Base-by-base conservation (phyloP, 1,140 invertebrate species). In the Heliothis subflexa region DNA sequence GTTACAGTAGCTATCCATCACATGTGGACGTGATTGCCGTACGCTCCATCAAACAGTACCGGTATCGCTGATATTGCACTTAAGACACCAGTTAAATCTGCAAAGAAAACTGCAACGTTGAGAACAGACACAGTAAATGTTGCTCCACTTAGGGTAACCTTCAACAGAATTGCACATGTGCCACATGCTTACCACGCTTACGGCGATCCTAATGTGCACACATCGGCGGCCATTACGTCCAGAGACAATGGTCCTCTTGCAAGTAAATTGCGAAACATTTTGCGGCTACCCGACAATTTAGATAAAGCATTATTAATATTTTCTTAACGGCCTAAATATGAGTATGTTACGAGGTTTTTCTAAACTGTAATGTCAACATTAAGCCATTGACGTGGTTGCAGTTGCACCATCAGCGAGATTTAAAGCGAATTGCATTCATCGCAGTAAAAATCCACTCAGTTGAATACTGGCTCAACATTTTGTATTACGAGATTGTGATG, bases 101-200 rank as follows among this genome's bases (percentile, higher is more conserved):
- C 11, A 50, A 49, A 25, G 16, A 47, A 71, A 50, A 33, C 25
- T 33, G 14, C 7, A 28, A 33, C 16, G 25, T 64, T 45, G 16
- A 40, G 33, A 40, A 40, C 33, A 47, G 40, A 47, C 10, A 47
- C 11, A 54, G 33, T 71, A 33, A 71, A 54, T 54, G 45, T 64
- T 75, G 57, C 72, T 75, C 54, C 59, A 75, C 59, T 75, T 72
- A 2, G 33, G 25, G 1, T 75, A 75, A 62, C 72, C 72, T 75
- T 75, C 57, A 75, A 62, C 21, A 72, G 16, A 62, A 75, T 75
- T 75, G 72, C 72, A 50, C 47, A 62, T 62, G 47, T 50, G 33
- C 72, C 25, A 52, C 72, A 75, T 75, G 72, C 47, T 61, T 57
- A 64, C 59, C 16, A 33, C 33, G 72, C 72, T 50, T 18, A 75